phyloP scores from a whole-genome alignment of 2,113 vertebrate species.

The Tylochromis polylepis region DNA sequence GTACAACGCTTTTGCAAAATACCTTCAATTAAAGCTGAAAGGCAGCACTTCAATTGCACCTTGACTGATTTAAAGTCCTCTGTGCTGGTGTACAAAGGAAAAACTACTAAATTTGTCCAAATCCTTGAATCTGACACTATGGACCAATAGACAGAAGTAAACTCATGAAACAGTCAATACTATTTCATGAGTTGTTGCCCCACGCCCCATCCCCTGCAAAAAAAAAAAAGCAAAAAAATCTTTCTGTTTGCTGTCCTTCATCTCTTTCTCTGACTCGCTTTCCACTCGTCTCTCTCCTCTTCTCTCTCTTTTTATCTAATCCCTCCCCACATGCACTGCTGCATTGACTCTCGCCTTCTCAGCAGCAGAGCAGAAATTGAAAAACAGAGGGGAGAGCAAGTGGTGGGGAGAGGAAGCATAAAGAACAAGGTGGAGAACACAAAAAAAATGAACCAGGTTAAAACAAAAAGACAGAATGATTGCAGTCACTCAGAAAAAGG shows the following conservation, averaged over 20 bases:
- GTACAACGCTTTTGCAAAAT: neutral
- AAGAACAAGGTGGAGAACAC: neutral
- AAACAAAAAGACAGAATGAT: constrained; percentile 30
- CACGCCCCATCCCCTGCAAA: neutral
- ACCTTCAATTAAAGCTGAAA: neutral
- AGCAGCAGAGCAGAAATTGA: neutral
- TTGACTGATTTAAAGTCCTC: neutral
- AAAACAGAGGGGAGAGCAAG: neutral
- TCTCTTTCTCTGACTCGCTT: constrained; percentile 45
- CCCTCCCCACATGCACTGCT: constrained; percentile 56
- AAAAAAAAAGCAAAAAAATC: neutral
- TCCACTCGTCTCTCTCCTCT: constrained; percentile 14
- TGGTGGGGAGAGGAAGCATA: neutral
- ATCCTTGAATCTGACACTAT: neutral
- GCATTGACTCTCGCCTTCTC: constrained; percentile 46
- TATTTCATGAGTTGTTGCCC: neutral
- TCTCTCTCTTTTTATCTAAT: constrained; percentile 47
- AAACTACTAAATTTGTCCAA: neutral
- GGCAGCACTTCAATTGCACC: neutral
- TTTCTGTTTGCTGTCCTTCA: constrained; percentile 45
- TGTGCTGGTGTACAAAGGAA: neutral
- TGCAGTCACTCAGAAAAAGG: neutral
- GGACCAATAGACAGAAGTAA: neutral
- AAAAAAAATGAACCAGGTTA: neutral
- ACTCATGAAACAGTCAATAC: neutral